Conservation (phyloP, 2,797 vertebrate genomes). For the Linurgus olivaceus region DNA sequence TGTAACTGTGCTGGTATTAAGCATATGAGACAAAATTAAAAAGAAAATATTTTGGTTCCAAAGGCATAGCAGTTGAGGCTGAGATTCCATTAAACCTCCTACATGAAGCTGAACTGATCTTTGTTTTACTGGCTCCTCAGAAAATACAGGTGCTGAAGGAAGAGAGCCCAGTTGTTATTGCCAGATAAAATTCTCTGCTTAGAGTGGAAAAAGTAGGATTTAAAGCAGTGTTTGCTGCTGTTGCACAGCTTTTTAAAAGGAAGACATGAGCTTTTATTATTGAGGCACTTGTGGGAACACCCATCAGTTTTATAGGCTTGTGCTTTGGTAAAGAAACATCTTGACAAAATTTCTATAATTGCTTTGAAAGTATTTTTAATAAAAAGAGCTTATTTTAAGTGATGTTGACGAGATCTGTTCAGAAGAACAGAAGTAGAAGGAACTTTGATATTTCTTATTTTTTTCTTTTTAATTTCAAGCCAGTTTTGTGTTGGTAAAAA, state of each 20-base stretch:
- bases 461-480: not conserved
- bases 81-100: not conserved
- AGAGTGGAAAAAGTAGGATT: not conserved
- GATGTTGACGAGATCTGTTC: not conserved
- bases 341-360: not conserved
- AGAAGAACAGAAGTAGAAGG: not conserved
- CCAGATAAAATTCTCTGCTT: not conserved
- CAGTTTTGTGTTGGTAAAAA: not conserved
- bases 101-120: not conserved
- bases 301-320: not conserved
- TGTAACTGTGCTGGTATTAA: not conserved
- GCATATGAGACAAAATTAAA: not conserved
- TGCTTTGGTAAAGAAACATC: not conserved
- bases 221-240: not conserved
- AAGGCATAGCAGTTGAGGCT: not conserved
- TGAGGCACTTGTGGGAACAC: not conserved
- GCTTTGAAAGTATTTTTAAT: not conserved
- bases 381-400: not conserved
- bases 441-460: not conserved
- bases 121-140: conserved; percentile 22
- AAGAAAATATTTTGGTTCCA: not conserved
- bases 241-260: not conserved
- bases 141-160: conserved; percentile 36
- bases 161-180: not conserved
- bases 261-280: not conserved